Evolutionary conservation across 2,113 vertebrate genomes (phyloP), one percentile per base, ranked within the genome.

Genomic region (Fregata magnificens): DNA sequence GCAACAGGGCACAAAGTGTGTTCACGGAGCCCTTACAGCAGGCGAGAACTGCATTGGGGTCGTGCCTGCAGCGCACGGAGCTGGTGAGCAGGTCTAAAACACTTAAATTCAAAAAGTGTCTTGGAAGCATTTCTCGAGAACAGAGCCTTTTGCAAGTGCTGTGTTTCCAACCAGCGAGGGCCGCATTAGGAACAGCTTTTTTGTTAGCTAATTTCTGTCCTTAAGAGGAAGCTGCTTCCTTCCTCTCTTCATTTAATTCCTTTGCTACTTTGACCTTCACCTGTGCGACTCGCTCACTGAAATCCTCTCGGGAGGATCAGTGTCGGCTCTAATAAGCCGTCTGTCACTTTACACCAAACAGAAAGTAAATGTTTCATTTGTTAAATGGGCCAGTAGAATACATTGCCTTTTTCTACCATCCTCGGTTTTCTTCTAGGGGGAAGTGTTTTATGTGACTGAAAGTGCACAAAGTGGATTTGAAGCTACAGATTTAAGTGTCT

Each of bases 281-380:
- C 96, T 95, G 90, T 59, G 42, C 19, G 40, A 80, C 82, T 95
- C 2, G 14, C 86, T 97, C 50, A 34, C 80, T 82, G 91, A 90
- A 96, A 97, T 97, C 90, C 97, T 94, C 97, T 89, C 16, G 87
- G 90, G 97, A 97, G 97, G 96, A 97, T 97, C 95, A 87, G 95
- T 98, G 96, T 97, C 97, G 86, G 66, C 25, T 92, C 88, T 96
- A 95, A 98, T 97, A 93, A 96, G 93, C 84, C 22, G 22, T 82
- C 95, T 96, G 96, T 98, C 97, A 96, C 94, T 95, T 96, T 97
- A 97, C 91, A 96, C 94, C 96, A 93, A 96, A 76, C 65, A 82
- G 89, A 95, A 95, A 94, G 87, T 82, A 93, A 94, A 88, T 13
- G 87, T 93, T 98, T 96, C 91, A 96, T 97, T 94, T 96, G 77